A percentile compares a stretch with the other conserved stretches of the same genome.
phyloP scores from a whole-genome alignment of 2,797 vertebrate genomes.

The Vespertilio murinus region DNA sequence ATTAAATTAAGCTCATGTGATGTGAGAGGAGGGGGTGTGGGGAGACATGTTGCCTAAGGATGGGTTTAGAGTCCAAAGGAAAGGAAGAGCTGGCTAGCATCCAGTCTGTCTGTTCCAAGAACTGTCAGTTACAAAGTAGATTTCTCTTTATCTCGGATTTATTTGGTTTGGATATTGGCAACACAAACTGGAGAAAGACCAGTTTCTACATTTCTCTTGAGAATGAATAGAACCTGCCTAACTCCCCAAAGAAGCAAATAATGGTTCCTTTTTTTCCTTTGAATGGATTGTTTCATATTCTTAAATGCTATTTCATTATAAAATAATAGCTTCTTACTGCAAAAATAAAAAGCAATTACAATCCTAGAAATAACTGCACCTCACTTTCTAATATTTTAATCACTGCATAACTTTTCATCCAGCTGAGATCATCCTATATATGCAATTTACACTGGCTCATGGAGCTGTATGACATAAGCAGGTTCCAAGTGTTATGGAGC shows the following conservation, averaged over 20 bases:
- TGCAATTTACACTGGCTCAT: background rate
- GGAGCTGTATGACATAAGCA: background rate
- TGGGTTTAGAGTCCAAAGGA: background rate
- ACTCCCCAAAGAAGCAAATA: background rate
- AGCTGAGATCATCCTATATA: background rate
- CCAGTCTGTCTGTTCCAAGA: background rate
- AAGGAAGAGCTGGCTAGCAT: background rate
- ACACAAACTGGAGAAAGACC: background rate
- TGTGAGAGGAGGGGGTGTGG: background rate
- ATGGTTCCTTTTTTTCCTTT: background rate
- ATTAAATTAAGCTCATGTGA: background rate
- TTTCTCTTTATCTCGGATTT: constrained; percentile 6
- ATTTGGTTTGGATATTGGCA: background rate
- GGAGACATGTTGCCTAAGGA: background rate
- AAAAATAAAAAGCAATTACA: constrained; percentile 11
- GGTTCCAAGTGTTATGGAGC: background rate
- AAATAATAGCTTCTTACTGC: background rate
- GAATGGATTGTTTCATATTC: background rate
- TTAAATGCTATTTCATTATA: constrained; percentile 2
- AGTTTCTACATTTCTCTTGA: constrained; percentile 29
- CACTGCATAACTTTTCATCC: background rate
- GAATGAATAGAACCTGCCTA: background rate
- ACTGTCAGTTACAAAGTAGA: background rate
- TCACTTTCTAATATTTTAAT: background rate
- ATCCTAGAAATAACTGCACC: background rate